A percentile compares a stretch with the other conserved stretches of the same genome.
These are phyloP conservation scores for Oenanthe melanoleuca DNA, from an alignment of 2,113 vertebrate species.

Conservation along the genomic window DNA sequence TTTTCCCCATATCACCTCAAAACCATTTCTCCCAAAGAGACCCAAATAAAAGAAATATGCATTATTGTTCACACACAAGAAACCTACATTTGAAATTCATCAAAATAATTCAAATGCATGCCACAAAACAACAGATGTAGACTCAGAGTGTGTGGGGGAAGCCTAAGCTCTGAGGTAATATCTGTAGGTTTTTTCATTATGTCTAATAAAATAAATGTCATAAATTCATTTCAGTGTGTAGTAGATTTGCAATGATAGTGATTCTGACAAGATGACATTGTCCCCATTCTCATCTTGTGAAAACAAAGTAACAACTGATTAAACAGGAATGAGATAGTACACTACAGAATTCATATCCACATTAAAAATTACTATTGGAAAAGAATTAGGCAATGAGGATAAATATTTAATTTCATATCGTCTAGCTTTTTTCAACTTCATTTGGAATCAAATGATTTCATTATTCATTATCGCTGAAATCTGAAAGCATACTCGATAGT, in stretches of 20 bases:
- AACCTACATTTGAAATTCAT: not conserved
- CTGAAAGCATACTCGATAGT: constrained; percentile 8
- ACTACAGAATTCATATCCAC: not conserved
- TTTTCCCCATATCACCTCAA: not conserved
- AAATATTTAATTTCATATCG: constrained; percentile 52
- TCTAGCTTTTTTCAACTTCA: not conserved
- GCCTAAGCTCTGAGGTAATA: not conserved
- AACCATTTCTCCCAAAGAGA: not conserved
- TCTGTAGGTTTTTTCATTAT: not conserved
- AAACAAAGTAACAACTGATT: constrained; percentile 22
- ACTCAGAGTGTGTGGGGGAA: rapidly evolving
- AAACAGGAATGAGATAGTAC: not conserved
- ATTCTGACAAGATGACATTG: not conserved
- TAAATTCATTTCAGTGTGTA: not conserved
- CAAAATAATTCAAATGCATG: not conserved
- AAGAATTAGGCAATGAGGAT: not conserved
- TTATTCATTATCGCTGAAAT: constrained; percentile 12
- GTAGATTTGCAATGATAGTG: not conserved
- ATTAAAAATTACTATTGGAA: constrained; percentile 12
- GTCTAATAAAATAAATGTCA: not conserved
- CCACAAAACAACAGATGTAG: not conserved
- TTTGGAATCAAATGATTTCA: constrained; percentile 6
- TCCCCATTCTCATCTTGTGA: not conserved
- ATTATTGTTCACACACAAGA: not conserved
- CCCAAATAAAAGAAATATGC: not conserved